Evolutionary conservation across 2,888 invertebrate genomes (phyloP).

Genomic region (Rhabditoides inermis): DNA sequence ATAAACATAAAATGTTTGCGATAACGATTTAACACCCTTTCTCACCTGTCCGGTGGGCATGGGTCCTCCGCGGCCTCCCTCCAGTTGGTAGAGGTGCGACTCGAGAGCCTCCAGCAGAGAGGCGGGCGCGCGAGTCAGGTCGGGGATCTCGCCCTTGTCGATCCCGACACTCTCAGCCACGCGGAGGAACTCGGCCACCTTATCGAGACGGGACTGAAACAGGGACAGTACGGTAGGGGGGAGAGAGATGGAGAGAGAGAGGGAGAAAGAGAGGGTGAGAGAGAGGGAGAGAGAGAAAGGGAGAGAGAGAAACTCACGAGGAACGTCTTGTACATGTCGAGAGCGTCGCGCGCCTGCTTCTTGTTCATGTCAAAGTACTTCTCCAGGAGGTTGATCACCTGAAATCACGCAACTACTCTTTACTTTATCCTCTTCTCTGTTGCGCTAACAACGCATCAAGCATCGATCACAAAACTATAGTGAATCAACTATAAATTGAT

Average conservation of each 20-base stretch:
- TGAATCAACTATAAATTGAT: too few species aligned
- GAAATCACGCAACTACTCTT: too few species aligned
- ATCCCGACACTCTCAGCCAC: conserved; percentile 79
- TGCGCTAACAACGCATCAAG: too few species aligned
- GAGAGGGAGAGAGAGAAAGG: background rate
- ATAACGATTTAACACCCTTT: too few species aligned
- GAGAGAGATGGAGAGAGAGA: background rate
- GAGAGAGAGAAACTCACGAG: conserved; percentile 58
- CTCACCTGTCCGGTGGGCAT: too few species aligned
- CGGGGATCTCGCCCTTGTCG: conserved; percentile 87
- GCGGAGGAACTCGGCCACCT: conserved; percentile 92
- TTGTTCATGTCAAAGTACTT: conserved; percentile 99
- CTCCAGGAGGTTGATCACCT: conserved; percentile 61
- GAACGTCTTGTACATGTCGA: conserved; percentile 97
- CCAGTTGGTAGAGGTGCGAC: conserved; percentile 82
- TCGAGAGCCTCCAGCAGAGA: conserved; percentile 91
- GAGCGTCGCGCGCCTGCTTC: conserved; percentile 91
- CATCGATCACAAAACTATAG: too few species aligned
- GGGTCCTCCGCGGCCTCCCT: conserved; percentile 64
- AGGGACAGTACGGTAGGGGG: background rate
- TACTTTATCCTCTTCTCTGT: background rate
- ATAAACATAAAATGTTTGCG: too few species aligned
- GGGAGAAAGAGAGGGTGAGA: background rate
- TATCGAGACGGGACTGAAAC: conserved; percentile 74
- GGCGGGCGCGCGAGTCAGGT: conserved; percentile 92